phyloP scores from a whole-genome alignment of 2,797 vertebrate species.

The Sebastes itinus region DNA sequence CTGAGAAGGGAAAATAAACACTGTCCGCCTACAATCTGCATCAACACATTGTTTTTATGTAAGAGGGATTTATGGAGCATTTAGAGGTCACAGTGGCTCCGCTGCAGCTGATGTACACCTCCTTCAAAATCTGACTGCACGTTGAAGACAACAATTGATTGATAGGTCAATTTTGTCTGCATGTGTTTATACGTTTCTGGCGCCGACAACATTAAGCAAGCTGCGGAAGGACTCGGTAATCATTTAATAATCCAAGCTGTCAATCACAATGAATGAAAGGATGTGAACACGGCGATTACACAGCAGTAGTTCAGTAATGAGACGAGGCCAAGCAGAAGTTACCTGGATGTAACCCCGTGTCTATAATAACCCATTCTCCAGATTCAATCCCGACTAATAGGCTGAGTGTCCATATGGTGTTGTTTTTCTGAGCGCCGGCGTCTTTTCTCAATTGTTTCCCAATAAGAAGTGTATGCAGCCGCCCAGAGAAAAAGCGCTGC shows the following conservation, averaged over 20 bases:
- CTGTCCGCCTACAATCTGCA: not conserved
- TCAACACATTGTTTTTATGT: not conserved
- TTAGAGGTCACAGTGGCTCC: not conserved
- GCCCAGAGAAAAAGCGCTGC: no score
- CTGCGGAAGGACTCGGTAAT: not conserved
- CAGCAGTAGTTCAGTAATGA: not conserved
- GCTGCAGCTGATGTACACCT: not conserved
- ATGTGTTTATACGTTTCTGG: not conserved
- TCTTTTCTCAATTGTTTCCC: no score
- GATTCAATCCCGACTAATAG: no score
- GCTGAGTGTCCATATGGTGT: no score
- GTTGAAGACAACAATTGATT: not conserved
- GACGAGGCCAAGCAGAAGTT: not conserved
- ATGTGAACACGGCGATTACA: not conserved
- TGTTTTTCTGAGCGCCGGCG: no score
- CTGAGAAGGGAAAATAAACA: not conserved
- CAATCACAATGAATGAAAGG: not conserved
- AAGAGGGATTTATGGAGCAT: not conserved
- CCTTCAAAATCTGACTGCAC: not conserved
- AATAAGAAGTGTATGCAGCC: no score
- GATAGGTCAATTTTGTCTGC: not conserved
- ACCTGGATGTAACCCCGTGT: not conserved
- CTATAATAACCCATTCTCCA: not conserved
- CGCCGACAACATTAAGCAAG: not conserved
- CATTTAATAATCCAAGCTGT: not conserved